Conservation (phyloP, 2,797 vertebrate genomes). For the Crenuchus spilurus region DNA sequence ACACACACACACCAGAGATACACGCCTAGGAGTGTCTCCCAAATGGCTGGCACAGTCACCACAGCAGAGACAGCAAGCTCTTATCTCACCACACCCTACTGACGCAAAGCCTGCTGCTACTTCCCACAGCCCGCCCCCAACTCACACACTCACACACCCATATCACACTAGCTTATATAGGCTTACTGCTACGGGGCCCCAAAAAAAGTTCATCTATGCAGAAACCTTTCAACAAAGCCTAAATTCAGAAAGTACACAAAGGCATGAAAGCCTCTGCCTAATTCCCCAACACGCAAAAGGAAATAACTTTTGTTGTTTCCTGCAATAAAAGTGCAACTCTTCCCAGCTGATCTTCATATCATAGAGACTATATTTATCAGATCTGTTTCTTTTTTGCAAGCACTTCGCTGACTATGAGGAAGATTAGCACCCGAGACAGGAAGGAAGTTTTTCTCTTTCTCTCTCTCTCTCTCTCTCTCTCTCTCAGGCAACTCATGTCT, state of each 20-base stretch:
- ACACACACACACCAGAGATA: conserved; percentile 25
- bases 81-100: conserved; percentile 80
- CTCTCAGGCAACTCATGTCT: background rate
- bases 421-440: conserved; percentile 39
- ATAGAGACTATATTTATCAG: background rate
- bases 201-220: background rate
- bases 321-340: background rate
- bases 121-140: conserved; percentile 66
- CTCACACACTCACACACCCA: conserved; percentile 44
- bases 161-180: conserved; percentile 23
- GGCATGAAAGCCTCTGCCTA: background rate
- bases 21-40: conserved; percentile 70
- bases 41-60: conserved; percentile 61
- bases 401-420: conserved; percentile 10
- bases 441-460: conserved; percentile 35
- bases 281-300: background rate
- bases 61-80: conserved; percentile 56
- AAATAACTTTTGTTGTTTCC: background rate
- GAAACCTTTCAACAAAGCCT: too few species aligned
- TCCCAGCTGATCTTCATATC: background rate
- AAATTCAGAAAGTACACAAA: background rate
- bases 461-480: too few species aligned
- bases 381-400: conserved; percentile 16
- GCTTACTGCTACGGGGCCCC: conserved; percentile 2
- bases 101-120: conserved; percentile 67